A percentile compares a stretch with the other conserved stretches of the same genome.
Conservation (phyloP, 2,888 invertebrate species). For the Meiosimyza platycephala region DNA sequence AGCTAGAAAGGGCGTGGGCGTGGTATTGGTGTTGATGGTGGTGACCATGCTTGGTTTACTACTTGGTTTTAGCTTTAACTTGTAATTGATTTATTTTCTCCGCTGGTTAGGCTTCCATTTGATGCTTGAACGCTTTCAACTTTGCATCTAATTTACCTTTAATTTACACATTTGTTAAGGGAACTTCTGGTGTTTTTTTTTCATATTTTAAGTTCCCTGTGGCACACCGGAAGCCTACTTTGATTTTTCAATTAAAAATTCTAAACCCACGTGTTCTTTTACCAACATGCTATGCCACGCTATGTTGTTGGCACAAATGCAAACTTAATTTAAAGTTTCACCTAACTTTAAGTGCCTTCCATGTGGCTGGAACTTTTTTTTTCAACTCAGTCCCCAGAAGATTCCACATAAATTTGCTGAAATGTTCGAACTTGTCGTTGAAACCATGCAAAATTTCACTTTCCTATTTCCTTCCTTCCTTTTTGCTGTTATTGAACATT, state of each 20-base stretch:
- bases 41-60: neutral
- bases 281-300: neutral
- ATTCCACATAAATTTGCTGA: neutral
- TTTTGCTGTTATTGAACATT: neutral
- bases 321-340: too few species aligned
- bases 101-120: neutral
- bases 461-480: neutral
- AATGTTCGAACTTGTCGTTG: neutral
- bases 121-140: slow-evolving; percentile 9
- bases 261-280: neutral
- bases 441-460: neutral
- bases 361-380: too few species aligned
- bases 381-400: neutral
- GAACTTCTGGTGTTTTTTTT: neutral
- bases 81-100: slow-evolving; percentile 3
- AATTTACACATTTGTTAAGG: neutral
- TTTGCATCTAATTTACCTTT: neutral
- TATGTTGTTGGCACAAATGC: too few species aligned
- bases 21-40: too few species aligned
- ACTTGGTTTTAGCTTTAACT: neutral
- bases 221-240: neutral
- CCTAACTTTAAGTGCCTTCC: too few species aligned
- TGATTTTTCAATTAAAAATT: slow-evolving; percentile 7
- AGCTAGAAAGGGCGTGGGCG: neutral
- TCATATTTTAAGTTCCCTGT: neutral